Percentiles rank a stretch among this genome's conserved stretches.
These are phyloP conservation scores for Tolypeutes matacus DNA, from an alignment of 2,797 vertebrate genomes.

Conservation along the genomic window DNA sequence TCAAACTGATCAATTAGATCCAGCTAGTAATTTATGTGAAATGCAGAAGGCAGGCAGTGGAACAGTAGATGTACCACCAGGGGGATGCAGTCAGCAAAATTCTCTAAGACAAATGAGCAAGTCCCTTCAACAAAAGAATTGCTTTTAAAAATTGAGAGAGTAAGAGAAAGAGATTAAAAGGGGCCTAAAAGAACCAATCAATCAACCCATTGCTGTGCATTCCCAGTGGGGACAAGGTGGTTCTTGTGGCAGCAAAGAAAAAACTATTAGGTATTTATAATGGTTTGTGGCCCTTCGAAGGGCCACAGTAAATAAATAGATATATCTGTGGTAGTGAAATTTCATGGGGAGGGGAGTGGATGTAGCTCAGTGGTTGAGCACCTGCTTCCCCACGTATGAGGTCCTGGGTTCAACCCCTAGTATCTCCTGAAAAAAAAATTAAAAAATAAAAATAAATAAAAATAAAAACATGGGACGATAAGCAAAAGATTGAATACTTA, in stretches of 20 bases:
- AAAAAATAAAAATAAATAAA: no score
- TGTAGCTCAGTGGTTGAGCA: no score
- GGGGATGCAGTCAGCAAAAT: not conserved
- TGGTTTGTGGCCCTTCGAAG: no score
- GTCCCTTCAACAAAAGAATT: not conserved
- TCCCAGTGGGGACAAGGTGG: not conserved
- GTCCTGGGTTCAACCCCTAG: no score
- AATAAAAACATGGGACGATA: not conserved
- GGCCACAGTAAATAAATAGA: not conserved
- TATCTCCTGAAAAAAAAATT: no score
- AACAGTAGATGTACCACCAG: not conserved
- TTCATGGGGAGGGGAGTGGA: not conserved
- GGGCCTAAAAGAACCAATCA: not conserved
- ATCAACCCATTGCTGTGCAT: no score
- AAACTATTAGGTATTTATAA: not conserved
- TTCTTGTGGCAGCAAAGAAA: not conserved
- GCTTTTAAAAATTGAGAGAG: not conserved
- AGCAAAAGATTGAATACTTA: not conserved
- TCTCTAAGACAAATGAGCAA: not conserved
- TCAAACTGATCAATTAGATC: not conserved
- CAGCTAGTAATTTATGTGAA: not conserved
- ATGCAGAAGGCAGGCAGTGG: not conserved
- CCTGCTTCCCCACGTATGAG: no score
- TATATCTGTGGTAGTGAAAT: not conserved
- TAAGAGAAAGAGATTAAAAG: not conserved